These are phyloP conservation scores for Thunnus maccoyii DNA, from an alignment of 2,113 vertebrate genomes.

Conservation along the genomic window DNA sequence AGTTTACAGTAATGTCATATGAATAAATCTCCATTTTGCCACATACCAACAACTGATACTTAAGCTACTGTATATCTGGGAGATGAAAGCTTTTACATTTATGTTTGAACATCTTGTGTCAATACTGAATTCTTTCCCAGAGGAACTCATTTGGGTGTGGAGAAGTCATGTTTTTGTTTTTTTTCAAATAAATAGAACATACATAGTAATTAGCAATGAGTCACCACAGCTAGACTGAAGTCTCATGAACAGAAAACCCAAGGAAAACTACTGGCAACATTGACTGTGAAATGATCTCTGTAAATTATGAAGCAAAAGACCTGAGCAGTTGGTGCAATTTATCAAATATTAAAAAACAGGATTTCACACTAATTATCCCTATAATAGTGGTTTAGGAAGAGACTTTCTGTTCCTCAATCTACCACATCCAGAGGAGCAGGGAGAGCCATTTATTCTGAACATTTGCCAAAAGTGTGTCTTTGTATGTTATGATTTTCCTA, in stretches of 20 bases:
- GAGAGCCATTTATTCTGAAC: too few relatives aligned
- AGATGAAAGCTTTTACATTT: not conserved
- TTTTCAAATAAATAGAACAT: constrained; percentile 1
- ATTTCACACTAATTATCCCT: not conserved
- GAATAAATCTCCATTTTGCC: not conserved
- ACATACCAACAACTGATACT: not conserved
- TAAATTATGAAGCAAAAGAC: not conserved
- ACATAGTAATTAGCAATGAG: constrained; percentile 17
- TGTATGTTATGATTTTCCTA: too few relatives aligned
- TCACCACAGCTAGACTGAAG: not conserved
- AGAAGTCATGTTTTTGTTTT: not conserved
- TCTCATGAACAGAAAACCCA: not conserved
- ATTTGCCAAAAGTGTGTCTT: too few relatives aligned
- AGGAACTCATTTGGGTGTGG: not conserved
- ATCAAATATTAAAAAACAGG: not conserved
- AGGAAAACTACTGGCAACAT: not conserved
- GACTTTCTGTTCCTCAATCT: not conserved
- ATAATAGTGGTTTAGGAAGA: not conserved
- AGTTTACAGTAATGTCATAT: not conserved
- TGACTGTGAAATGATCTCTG: not conserved
- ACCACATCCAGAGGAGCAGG: not conserved
- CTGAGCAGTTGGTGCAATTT: too few relatives aligned
- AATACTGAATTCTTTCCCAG: constrained; percentile 4
- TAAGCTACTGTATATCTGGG: not conserved
- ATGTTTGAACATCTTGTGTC: not conserved